These are phyloP conservation scores for Pangasius krempfi DNA, from an alignment of 2,797 vertebrate genomes.

Conservation along the genomic window DNA sequence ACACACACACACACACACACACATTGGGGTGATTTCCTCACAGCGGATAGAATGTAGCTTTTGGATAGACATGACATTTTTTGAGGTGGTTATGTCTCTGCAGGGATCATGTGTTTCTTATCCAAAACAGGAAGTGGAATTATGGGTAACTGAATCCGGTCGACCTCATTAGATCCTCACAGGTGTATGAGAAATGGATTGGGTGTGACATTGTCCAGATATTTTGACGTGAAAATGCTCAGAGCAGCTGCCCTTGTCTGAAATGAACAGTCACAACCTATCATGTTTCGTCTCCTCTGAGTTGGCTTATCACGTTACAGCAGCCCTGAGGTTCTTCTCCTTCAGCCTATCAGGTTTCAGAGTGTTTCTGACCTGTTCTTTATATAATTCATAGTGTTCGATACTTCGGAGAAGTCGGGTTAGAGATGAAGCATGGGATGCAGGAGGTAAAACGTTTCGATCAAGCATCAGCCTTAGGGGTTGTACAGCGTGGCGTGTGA, in stretches of 20 bases:
- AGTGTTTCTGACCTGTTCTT: constrained; percentile 27
- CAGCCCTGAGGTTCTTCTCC: constrained; percentile 47
- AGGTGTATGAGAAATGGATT: constrained; percentile 7
- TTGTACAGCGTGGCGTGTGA: neutral
- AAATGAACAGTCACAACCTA: constrained; percentile 63
- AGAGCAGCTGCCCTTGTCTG: constrained; percentile 70
- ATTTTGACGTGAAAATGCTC: constrained; percentile 62
- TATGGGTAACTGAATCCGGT: neutral
- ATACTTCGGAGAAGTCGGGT: neutral
- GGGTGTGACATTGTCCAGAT: constrained; percentile 33
- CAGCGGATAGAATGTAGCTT: constrained; percentile 8
- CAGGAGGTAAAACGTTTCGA: neutral
- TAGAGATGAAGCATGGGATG: neutral
- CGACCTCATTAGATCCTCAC: constrained; percentile 15
- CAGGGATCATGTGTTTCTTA: neutral
- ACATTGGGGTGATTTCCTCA: constrained; percentile 12
- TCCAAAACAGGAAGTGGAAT: constrained; percentile 25
- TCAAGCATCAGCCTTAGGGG: neutral
- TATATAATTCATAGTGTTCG: constrained; percentile 50
- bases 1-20: constrained; percentile 32
- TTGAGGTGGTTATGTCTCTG: neutral
- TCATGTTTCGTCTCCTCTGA: constrained; percentile 62
- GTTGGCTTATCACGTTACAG: constrained; percentile 50
- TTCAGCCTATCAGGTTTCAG: constrained; percentile 38
- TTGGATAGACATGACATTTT: neutral